A percentile compares a stretch with the other conserved stretches of the same genome.
phyloP scores from a whole-genome alignment of 2,113 vertebrate genomes.

The Falcunculus frontatus region DNA sequence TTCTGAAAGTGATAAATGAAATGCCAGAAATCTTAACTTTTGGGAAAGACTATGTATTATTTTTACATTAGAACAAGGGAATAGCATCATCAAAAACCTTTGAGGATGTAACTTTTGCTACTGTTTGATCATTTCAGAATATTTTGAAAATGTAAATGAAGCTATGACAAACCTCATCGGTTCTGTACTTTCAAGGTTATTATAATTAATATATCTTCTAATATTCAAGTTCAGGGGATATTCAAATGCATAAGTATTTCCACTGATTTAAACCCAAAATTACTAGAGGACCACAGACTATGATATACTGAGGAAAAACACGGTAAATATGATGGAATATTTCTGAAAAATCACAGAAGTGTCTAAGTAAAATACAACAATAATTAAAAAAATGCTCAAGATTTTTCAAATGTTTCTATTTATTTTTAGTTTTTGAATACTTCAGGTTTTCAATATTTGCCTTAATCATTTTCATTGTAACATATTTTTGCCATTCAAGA shows the following conservation, averaged over 20 bases:
- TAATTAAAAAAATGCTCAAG: neutral
- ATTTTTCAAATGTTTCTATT: neutral
- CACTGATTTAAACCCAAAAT: neutral
- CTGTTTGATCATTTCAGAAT: neutral
- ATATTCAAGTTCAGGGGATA: neutral
- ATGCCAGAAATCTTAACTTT: neutral
- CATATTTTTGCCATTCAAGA: neutral
- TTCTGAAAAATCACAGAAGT: neutral
- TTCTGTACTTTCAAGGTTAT: neutral
- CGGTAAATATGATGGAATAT: neutral
- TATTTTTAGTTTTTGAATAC: neutral
- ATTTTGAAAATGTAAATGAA: neutral
- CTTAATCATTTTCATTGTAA: neutral
- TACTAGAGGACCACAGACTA: neutral
- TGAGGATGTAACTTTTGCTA: neutral
- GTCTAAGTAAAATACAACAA: neutral
- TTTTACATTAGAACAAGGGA: neutral
- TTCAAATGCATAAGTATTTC: neutral
- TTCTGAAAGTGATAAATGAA: neutral
- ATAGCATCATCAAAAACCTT: neutral
- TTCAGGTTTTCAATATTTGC: neutral
- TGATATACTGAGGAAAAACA: neutral
- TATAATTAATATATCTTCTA: neutral
- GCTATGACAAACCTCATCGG: neutral
- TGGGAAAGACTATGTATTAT: neutral